Conservation (phyloP, 2,888 invertebrate genomes). For the Teleogryllus oceanicus region DNA sequence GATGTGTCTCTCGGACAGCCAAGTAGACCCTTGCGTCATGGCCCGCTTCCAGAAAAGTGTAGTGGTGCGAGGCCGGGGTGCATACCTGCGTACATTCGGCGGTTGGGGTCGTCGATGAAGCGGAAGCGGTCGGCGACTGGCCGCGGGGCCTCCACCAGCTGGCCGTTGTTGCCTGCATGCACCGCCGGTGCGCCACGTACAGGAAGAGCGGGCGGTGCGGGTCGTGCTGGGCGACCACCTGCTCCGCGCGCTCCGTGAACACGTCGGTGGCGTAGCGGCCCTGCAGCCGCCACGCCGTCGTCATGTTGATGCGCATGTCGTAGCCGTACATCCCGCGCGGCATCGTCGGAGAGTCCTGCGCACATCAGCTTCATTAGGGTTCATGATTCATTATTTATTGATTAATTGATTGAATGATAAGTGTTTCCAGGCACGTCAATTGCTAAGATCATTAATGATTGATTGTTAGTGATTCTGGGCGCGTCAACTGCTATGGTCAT, state of each 20-base stretch:
- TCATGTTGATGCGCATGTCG: slow-evolving; percentile 48
- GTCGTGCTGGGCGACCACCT: slow-evolving; percentile 47
- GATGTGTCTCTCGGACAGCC: no score
- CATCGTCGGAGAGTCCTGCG: neutral
- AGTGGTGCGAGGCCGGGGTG: no score
- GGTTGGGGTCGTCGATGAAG: slow-evolving; percentile 63
- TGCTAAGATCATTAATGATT: no score
- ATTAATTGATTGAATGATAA: no score
- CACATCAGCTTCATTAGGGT: no score
- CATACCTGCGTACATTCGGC: slow-evolving; percentile 70
- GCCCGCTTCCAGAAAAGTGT: no score
- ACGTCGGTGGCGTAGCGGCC: slow-evolving; percentile 51
- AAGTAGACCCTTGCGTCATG: no score
- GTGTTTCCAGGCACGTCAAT: no score
- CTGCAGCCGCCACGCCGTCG: slow-evolving; percentile 44
- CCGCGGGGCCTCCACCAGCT: slow-evolving; percentile 63
- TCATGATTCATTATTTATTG: no score
- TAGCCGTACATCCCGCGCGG: neutral
- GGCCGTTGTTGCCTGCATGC: slow-evolving; percentile 69
- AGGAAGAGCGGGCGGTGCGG: slow-evolving; percentile 65
- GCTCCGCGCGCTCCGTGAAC: slow-evolving; percentile 50
- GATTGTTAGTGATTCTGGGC: no score
- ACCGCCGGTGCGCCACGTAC: slow-evolving; percentile 73
- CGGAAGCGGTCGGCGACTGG: slow-evolving; percentile 64
- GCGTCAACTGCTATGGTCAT: no score